phyloP scores from a whole-genome alignment of 2,797 vertebrate genomes.

The Neopelma chrysocephalum region DNA sequence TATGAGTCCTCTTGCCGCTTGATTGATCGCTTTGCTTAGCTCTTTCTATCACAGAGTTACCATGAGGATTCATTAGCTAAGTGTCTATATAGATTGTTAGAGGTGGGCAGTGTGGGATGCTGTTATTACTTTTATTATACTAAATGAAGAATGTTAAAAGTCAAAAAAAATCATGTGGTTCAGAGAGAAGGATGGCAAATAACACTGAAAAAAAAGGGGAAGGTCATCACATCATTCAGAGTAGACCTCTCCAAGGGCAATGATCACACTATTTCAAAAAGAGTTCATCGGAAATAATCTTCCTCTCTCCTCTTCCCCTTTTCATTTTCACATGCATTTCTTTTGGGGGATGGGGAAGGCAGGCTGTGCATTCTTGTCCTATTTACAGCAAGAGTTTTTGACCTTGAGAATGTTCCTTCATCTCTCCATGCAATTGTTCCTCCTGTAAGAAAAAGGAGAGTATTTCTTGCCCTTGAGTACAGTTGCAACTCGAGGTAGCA shows the following conservation, averaged over 20 bases:
- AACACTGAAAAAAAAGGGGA: not conserved
- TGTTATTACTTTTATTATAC: not conserved
- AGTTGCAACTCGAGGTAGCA: not conserved
- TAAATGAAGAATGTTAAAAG: not conserved
- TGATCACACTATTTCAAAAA: not conserved
- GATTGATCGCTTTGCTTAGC: not conserved
- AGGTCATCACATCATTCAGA: not conserved
- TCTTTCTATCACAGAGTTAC: not conserved
- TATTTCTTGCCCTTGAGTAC: not conserved
- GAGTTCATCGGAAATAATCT: not conserved
- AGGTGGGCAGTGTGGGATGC: not conserved
- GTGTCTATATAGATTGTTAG: not conserved
- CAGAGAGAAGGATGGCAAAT: not conserved
- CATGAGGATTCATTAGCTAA: conserved; percentile 18
- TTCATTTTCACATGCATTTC: not conserved
- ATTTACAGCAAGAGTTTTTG: not conserved
- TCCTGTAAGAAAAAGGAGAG: not conserved
- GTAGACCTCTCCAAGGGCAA: not conserved
- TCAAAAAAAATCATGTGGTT: not conserved
- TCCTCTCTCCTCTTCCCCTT: not conserved
- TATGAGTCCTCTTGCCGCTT: not conserved
- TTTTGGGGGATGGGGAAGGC: not conserved
- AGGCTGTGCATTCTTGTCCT: not conserved
- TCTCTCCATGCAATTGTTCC: rapidly evolving
- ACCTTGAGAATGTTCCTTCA: not conserved